Evolutionary conservation across 1,140 invertebrate species (phyloP).

Genomic region (Harpegnathos saltator): DNA sequence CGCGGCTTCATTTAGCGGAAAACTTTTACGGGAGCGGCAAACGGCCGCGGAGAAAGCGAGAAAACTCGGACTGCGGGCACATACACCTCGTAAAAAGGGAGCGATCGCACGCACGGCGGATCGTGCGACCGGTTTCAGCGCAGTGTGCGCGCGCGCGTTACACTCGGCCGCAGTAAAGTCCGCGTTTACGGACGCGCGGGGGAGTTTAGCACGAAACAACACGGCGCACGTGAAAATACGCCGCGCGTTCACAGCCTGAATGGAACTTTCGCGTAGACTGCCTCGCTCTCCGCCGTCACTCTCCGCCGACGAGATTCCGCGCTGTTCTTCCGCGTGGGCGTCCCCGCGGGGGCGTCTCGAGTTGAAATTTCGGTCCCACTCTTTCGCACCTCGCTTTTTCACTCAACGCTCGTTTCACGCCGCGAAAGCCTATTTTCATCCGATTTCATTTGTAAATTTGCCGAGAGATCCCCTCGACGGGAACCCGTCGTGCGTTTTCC

Average conservation of each 20-base stretch:
- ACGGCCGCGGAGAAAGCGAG: constrained; percentile 13
- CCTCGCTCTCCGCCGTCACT: too few relatives aligned
- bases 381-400: too few relatives aligned
- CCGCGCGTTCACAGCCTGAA: not conserved
- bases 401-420: too few relatives aligned
- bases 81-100: constrained; percentile 39
- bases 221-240: constrained; percentile 17
- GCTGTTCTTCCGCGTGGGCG: too few relatives aligned
- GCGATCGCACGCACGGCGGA: constrained; percentile 49
- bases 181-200: constrained; percentile 27
- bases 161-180: constrained; percentile 26
- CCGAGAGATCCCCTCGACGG: too few relatives aligned
- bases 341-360: too few relatives aligned
- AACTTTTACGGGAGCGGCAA: constrained; percentile 35
- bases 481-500: too few relatives aligned
- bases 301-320: too few relatives aligned
- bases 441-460: too few relatives aligned
- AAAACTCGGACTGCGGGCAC: constrained; percentile 13
- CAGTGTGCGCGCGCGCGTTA: constrained; percentile 5
- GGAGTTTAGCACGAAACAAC: constrained; percentile 20
- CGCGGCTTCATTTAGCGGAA: constrained; percentile 36
- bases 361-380: too few relatives aligned
- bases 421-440: too few relatives aligned
- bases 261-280: too few relatives aligned
- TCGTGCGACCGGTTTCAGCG: constrained; percentile 40